These are phyloP conservation scores for Vesta saturnalis DNA, from an alignment of 2,888 invertebrate genomes.

Conservation along the genomic window DNA sequence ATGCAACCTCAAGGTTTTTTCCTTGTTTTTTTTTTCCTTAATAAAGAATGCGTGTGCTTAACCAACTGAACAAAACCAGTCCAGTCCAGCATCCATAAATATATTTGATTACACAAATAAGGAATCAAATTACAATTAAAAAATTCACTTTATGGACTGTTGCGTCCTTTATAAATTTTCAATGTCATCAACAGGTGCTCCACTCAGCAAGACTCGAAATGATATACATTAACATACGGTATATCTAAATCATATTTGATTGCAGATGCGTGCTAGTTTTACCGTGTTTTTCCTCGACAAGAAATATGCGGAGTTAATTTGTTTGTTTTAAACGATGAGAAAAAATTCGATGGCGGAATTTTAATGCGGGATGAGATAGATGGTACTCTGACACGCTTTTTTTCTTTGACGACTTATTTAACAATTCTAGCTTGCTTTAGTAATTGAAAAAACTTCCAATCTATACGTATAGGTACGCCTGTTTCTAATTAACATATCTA, in stretches of 20 bases:
- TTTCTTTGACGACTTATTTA: conserved; percentile 33
- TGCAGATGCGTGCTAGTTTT: conserved; percentile 49
- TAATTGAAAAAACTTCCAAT: conserved; percentile 23
- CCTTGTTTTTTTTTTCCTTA: conserved; percentile 3
- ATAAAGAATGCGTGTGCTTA: not conserved
- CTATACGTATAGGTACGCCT: conserved; percentile 6
- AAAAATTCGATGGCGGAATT: conserved; percentile 52
- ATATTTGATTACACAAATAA: conserved; percentile 10
- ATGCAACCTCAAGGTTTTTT: conserved; percentile 25
- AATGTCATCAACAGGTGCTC: not conserved
- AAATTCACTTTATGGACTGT: not conserved
- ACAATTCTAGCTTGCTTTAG: conserved; percentile 17
- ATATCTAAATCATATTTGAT: conserved; percentile 55
- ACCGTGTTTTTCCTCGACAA: conserved; percentile 50
- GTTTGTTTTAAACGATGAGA: conserved; percentile 56
- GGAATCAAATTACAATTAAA: conserved; percentile 6
- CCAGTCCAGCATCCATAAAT: conserved; percentile 5
- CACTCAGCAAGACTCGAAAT: conserved; percentile 33
- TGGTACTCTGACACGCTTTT: conserved; percentile 34
- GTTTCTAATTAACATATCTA: conserved; percentile 23
- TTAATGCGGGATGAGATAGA: conserved; percentile 49
- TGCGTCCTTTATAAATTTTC: not conserved
- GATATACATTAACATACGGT: conserved; percentile 53
- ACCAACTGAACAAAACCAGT: conserved; percentile 3
- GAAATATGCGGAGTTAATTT: conserved; percentile 58